Conservation (phyloP, 2,797 vertebrate species). For the Labroides dimidiatus region DNA sequence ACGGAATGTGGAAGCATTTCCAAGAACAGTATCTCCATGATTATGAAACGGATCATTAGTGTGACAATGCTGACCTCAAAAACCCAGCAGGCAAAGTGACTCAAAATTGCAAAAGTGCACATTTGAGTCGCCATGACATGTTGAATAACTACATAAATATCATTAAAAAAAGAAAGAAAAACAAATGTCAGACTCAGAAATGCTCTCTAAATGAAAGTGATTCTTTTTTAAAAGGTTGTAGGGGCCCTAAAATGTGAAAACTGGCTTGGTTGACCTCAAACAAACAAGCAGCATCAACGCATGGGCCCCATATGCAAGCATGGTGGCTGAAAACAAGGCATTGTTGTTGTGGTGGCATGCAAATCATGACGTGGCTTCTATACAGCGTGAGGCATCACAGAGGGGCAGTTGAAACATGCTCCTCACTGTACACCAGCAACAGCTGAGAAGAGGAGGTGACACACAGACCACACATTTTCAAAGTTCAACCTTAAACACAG, state of each 20-base stretch:
- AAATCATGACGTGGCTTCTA: constrained; percentile 63
- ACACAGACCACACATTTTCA: constrained; percentile 85
- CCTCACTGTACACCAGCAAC: constrained; percentile 61
- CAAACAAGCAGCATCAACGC: constrained; percentile 50
- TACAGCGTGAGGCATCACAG: constrained; percentile 54
- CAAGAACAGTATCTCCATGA: constrained; percentile 58
- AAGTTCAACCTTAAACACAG: constrained; percentile 82
- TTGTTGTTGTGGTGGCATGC: constrained; percentile 56
- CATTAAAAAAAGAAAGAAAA: constrained; percentile 42
- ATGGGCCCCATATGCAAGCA: constrained; percentile 37
- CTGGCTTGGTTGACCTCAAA: constrained; percentile 63
- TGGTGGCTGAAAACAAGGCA: constrained; percentile 52
- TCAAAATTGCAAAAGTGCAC: constrained; percentile 47
- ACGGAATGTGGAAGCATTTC: constrained; percentile 55
- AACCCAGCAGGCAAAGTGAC: constrained; percentile 36
- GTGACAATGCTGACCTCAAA: constrained; percentile 59
- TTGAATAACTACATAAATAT: constrained; percentile 39
- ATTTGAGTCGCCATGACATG: constrained; percentile 44
- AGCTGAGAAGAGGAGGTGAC: constrained; percentile 63
- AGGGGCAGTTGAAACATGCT: constrained; percentile 56
- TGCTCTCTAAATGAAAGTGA: constrained; percentile 53
- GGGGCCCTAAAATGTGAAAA: constrained; percentile 58
- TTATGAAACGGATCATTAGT: constrained; percentile 61
- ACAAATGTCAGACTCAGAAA: constrained; percentile 42
- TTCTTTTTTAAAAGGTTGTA: constrained; percentile 49